Percentiles rank a stretch among this genome's conserved stretches.
Evolutionary conservation across 2,113 vertebrate species (phyloP).

Genomic region (Pachyramphus minor): DNA sequence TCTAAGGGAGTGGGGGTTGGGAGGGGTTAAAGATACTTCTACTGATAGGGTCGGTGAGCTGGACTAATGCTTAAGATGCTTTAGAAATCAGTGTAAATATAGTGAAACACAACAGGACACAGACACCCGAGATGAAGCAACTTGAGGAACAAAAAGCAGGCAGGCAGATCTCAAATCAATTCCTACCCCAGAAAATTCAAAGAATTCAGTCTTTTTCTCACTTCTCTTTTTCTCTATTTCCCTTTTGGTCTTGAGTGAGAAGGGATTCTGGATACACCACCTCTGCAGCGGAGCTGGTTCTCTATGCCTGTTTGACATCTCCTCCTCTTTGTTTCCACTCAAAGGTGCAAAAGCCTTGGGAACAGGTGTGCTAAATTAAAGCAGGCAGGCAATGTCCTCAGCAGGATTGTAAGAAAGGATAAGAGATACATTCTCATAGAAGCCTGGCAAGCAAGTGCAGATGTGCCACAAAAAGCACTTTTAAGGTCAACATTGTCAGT

Average conservation of each 20-base stretch:
- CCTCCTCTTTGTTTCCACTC: neutral
- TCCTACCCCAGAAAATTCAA: neutral
- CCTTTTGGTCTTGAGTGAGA: neutral
- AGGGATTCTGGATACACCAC: neutral
- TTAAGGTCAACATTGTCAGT: neutral
- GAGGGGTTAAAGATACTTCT: neutral
- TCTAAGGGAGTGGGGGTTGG: neutral
- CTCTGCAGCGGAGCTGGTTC: neutral
- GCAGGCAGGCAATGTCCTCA: neutral
- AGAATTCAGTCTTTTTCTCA: neutral
- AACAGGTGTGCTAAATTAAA: neutral
- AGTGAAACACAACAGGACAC: neutral
- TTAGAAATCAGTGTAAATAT: neutral
- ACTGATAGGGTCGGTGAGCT: neutral
- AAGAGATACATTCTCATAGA: neutral
- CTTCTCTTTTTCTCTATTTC: neutral
- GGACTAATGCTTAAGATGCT: neutral
- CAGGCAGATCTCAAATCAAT: neutral
- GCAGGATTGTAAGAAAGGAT: neutral
- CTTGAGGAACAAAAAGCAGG: neutral
- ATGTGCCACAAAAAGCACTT: neutral
- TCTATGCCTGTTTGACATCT: fast-evolving
- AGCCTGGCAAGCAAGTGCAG: neutral
- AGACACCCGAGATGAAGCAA: neutral
- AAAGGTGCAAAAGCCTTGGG: neutral